Conservation (phyloP, 2,888 invertebrate species). For the Liodrosophila aerea region DNA sequence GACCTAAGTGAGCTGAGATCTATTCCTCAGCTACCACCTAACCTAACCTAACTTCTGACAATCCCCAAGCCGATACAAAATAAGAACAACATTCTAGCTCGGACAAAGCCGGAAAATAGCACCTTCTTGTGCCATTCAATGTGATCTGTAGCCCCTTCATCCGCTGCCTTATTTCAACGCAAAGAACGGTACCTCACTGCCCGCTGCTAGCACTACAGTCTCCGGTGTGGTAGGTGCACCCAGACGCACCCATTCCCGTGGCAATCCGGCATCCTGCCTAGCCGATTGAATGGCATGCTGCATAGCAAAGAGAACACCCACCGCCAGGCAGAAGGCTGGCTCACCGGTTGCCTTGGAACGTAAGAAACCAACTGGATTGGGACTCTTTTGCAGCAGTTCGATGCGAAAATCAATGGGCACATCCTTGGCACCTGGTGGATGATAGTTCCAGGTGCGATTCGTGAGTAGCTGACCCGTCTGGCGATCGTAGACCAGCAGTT, state of each 20-base stretch:
- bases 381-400: slow-evolving; percentile 84
- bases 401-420: slow-evolving; percentile 90
- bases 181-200: slow-evolving; percentile 45
- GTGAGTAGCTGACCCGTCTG: slow-evolving; percentile 87
- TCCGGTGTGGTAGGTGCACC: slow-evolving; percentile 81
- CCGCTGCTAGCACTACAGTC: slow-evolving; percentile 66
- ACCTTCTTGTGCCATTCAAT: too few species aligned
- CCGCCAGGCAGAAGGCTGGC: slow-evolving; percentile 84
- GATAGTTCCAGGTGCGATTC: slow-evolving; percentile 91
- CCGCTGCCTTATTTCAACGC: not conserved
- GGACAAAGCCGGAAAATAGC: too few species aligned
- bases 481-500: slow-evolving; percentile 86
- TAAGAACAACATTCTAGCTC: too few species aligned
- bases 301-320: slow-evolving; percentile 86
- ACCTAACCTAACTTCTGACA: too few species aligned
- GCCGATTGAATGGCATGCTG: slow-evolving; percentile 87
- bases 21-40: too few species aligned
- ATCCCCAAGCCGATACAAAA: too few species aligned
- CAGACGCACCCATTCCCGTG: slow-evolving; percentile 73
- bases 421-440: slow-evolving; percentile 89
- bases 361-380: slow-evolving; percentile 86
- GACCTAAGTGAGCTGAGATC: too few species aligned
- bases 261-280: slow-evolving; percentile 85
- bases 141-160: too few species aligned
- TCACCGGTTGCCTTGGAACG: slow-evolving; percentile 89